These are phyloP conservation scores for Hippolais icterina DNA, from an alignment of 2,113 vertebrate genomes.

Conservation along the genomic window DNA sequence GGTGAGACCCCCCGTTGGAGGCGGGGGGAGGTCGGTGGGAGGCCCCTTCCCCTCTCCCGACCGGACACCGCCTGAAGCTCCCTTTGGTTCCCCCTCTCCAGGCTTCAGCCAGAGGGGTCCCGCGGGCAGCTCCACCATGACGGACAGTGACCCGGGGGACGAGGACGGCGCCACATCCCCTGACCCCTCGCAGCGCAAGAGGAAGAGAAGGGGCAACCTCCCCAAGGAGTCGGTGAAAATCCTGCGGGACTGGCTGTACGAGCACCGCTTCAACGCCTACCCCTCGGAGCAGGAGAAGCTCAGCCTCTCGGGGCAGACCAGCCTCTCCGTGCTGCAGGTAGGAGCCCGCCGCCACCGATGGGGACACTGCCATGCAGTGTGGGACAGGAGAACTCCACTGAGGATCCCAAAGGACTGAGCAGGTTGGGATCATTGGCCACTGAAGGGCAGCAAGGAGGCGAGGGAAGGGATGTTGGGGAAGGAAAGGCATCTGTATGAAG, in stretches of 20 bases:
- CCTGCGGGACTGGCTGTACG: constrained; percentile 92
- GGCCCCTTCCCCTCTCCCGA: background rate
- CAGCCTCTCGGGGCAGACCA: constrained; percentile 88
- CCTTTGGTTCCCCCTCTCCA: background rate
- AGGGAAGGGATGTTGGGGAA: background rate
- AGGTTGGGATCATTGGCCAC: fast-evolving
- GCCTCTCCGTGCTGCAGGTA: constrained; percentile 93
- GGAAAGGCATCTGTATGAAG: background rate
- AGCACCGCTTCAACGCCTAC: constrained; percentile 95
- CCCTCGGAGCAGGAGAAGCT: constrained; percentile 95
- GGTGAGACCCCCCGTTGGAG: background rate
- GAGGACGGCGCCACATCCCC: constrained; percentile 83
- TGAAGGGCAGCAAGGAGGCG: background rate
- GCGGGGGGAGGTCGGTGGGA: background rate
- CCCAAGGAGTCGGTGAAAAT: constrained; percentile 95
- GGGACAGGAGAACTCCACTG: background rate
- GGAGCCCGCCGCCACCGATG: background rate
- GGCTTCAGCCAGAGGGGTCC: constrained; percentile 38
- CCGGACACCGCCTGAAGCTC: background rate
- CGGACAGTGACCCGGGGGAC: constrained; percentile 88
- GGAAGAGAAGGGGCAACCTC: constrained; percentile 91
- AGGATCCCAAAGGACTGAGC: background rate
- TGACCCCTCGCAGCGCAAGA: constrained; percentile 82
- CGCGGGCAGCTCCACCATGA: constrained; percentile 77
- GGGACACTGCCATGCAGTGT: background rate